Evolutionary conservation across 2,113 vertebrate species (phyloP).

Genomic region (Danionella cerebrum): DNA sequence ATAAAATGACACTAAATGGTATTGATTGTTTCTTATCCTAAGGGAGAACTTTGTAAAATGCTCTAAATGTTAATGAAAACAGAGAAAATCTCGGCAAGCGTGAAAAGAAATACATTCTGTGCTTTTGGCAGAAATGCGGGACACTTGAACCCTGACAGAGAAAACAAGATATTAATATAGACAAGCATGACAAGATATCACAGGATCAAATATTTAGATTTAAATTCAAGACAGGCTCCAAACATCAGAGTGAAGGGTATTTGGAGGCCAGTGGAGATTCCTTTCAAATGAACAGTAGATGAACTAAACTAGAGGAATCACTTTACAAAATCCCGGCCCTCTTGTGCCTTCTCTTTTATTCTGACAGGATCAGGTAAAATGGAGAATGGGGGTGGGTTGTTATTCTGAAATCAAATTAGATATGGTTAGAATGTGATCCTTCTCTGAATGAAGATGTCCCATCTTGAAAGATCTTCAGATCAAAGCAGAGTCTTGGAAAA

Average conservation of each 20-base stretch:
- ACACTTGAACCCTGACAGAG: not conserved
- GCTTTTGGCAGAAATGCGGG: not conserved
- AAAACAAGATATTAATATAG: conserved; percentile 3
- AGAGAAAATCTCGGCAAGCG: not conserved
- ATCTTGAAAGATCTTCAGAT: not conserved
- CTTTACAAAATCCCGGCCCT: too few species aligned
- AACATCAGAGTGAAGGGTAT: not conserved
- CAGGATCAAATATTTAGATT: not conserved
- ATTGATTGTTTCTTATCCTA: not conserved
- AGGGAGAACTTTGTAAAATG: not conserved
- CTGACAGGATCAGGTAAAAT: conserved; percentile 6
- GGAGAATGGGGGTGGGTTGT: not conserved
- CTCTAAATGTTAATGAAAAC: not conserved
- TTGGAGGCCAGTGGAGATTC: conserved; percentile 14
- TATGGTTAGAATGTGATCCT: not conserved
- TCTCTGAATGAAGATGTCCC: not conserved
- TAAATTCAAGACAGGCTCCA: not conserved
- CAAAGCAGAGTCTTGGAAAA: not conserved
- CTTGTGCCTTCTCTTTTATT: conserved; percentile 19
- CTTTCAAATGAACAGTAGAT: conserved; percentile 13
- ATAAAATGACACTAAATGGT: too few species aligned
- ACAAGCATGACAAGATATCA: not conserved
- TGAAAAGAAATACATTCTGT: not conserved
- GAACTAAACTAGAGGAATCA: not conserved
- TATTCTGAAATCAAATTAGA: conserved; percentile 14